These are phyloP conservation scores for Conus betulinus DNA, from an alignment of 1,140 invertebrate species.

Conservation along the genomic window DNA sequence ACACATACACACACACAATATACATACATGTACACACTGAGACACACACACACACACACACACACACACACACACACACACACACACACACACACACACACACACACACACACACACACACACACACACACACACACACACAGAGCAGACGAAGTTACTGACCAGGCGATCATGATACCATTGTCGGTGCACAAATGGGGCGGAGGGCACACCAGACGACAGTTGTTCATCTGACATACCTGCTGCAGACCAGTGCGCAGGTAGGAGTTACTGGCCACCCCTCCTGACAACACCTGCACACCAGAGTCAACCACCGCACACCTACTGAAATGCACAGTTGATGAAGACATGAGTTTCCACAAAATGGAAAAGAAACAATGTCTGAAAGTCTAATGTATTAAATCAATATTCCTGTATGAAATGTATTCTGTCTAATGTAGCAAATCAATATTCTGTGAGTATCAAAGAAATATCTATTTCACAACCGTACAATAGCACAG, in stretches of 20 bases:
- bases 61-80: not conserved
- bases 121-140: not conserved
- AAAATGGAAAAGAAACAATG: not conserved
- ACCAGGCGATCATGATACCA: slow-evolving; percentile 99
- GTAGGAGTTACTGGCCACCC: slow-evolving; percentile 94
- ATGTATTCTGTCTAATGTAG: no score
- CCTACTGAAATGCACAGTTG: no score
- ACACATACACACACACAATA: not conserved
- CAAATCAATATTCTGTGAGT: no score
- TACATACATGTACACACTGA: not conserved
- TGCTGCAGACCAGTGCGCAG: slow-evolving; percentile 83
- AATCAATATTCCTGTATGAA: no score
- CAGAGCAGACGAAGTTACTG: slow-evolving; percentile 27
- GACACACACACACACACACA: not conserved
- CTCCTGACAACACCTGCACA: slow-evolving; percentile 89
- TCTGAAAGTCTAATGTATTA: no score
- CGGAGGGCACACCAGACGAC: slow-evolving; percentile 85
- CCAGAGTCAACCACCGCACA: not conserved
- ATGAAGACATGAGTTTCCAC: not conserved
- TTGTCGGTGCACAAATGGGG: slow-evolving; percentile 96
- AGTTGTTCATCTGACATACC: slow-evolving; percentile 83
- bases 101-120: not conserved
- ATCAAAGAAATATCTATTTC: no score
- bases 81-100: not conserved
- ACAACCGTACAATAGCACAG: no score